Conservation (phyloP, 2,888 invertebrate species). For the Polyploca ridens region DNA sequence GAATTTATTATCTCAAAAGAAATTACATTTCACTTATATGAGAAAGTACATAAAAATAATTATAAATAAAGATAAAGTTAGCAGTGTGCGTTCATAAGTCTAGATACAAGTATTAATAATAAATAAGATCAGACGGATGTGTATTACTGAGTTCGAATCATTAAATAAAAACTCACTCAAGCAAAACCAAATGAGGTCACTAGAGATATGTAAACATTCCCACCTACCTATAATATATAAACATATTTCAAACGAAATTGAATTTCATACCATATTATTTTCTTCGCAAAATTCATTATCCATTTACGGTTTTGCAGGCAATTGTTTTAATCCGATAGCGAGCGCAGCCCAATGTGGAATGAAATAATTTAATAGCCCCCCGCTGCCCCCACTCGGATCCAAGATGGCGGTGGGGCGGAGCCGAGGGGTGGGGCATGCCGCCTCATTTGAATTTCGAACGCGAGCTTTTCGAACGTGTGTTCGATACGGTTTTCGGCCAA, state of each 20-base stretch:
- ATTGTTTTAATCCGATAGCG: slow-evolving; percentile 84
- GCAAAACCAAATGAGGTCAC: not conserved
- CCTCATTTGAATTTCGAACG: slow-evolving; percentile 84
- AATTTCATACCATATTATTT: slow-evolving; percentile 76
- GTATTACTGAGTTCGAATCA: too few species aligned
- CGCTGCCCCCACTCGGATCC: slow-evolving; percentile 66
- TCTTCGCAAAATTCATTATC: slow-evolving; percentile 81
- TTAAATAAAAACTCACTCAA: not conserved
- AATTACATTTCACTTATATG: too few species aligned
- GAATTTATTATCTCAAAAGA: too few species aligned
- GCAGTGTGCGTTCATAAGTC: too few species aligned
- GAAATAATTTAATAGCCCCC: slow-evolving; percentile 83
- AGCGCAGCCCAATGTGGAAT: slow-evolving; percentile 80
- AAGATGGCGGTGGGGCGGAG: slow-evolving; percentile 82
- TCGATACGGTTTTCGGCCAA: slow-evolving; percentile 81
- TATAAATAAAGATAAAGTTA: too few species aligned
- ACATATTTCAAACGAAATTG: slow-evolving; percentile 54
- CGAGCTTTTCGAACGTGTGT: slow-evolving; percentile 80
- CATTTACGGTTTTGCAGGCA: slow-evolving; percentile 81
- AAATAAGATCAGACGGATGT: too few species aligned
- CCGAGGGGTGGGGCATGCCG: slow-evolving; percentile 77
- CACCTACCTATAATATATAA: slow-evolving; percentile 11
- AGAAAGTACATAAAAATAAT: too few species aligned
- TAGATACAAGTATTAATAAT: too few species aligned
- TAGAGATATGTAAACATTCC: not conserved